A percentile compares a stretch with the other conserved stretches of the same genome.
Evolutionary conservation across 2,113 vertebrate genomes (phyloP).

Genomic region (Microcebus murinus): DNA sequence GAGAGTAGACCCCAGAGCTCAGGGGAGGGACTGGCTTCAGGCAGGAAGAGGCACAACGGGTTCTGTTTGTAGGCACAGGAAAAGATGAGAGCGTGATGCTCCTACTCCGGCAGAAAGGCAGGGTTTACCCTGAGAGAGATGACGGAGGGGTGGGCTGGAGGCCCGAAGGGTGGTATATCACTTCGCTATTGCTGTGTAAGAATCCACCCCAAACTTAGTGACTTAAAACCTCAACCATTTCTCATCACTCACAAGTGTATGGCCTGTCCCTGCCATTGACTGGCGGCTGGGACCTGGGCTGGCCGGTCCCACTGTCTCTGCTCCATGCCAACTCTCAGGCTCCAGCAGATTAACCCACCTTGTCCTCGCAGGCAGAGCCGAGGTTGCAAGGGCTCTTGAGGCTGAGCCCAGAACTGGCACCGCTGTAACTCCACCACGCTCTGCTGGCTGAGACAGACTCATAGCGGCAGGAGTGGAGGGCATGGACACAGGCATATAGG

Average conservation of each 20-base stretch:
- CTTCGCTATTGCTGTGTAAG: background rate
- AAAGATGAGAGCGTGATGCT: background rate
- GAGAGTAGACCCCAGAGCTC: background rate
- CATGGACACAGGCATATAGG: background rate
- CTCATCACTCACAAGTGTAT: background rate
- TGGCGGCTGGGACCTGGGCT: background rate
- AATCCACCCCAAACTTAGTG: background rate
- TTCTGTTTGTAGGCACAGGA: background rate
- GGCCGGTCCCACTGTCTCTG: background rate
- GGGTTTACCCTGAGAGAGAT: background rate
- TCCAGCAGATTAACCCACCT: background rate
- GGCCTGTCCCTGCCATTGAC: background rate
- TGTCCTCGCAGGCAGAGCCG: background rate
- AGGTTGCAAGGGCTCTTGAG: too few species aligned
- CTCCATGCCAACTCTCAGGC: background rate
- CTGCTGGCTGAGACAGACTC: too few species aligned
- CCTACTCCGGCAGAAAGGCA: background rate
- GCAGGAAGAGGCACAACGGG: background rate
- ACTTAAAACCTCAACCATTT: background rate
- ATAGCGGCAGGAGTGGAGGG: background rate
- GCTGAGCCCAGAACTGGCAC: background rate
- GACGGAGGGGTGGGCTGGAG: background rate
- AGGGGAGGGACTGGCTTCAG: background rate
- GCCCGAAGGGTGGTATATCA: too few species aligned
- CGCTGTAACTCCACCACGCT: background rate